Conservation (phyloP, 2,888 invertebrate species). For the Rutpela maculata region DNA sequence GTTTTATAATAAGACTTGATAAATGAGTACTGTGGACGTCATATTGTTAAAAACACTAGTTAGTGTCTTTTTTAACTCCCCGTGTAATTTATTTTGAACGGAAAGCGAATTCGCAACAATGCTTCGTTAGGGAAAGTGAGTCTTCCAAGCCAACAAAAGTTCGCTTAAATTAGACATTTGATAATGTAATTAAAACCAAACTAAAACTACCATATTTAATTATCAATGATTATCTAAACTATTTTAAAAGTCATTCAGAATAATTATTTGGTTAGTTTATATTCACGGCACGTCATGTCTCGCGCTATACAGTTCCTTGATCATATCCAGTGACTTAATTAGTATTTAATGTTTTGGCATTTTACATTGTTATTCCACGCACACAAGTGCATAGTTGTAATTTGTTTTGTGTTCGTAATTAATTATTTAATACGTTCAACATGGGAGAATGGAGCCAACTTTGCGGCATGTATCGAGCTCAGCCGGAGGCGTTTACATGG, state of each 20-base stretch:
- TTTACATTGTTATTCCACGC: conserved; percentile 33
- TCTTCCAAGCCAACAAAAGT: no score
- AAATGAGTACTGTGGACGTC: no score
- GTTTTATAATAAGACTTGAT: no score
- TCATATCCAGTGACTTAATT: conserved; percentile 35
- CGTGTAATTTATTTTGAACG: no score
- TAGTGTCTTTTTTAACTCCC: no score
- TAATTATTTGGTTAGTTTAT: conserved; percentile 9
- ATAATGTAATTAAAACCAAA: no score
- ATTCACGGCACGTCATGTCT: conserved; percentile 10
- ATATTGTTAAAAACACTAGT: no score
- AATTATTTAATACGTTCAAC: conserved; percentile 35
- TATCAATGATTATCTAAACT: not conserved
- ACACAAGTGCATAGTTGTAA: conserved; percentile 32
- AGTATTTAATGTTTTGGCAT: conserved; percentile 36
- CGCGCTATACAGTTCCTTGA: conserved; percentile 17
- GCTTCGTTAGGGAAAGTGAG: no score
- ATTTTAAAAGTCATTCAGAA: conserved; percentile 9
- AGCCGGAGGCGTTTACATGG: conserved; percentile 1
- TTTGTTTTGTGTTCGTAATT: conserved; percentile 34
- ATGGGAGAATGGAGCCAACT: conserved; percentile 28
- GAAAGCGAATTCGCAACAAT: no score
- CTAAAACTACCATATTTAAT: no score
- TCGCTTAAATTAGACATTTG: no score
- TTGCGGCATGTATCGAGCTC: not conserved